Evolutionary conservation across 1,140 invertebrate species (phyloP).

Genomic region (Diorhabda carinulata): DNA sequence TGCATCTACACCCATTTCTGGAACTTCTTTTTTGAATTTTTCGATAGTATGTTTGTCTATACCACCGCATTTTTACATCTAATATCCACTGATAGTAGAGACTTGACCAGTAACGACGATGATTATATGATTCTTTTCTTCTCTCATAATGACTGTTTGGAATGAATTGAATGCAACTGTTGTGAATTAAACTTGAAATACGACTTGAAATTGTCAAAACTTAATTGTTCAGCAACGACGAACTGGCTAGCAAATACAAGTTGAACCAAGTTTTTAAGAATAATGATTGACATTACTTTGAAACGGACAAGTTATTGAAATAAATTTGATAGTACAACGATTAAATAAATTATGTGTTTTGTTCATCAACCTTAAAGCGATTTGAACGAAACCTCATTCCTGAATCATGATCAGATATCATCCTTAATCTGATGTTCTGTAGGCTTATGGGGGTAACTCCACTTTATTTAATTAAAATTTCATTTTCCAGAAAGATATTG

Average conservation of each 20-base stretch:
- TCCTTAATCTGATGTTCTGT: too few species aligned
- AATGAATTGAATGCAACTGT: slow-evolving; percentile 40
- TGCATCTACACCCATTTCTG: slow-evolving; percentile 95
- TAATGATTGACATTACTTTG: too few species aligned
- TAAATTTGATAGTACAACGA: too few species aligned
- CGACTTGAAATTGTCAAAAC: slow-evolving; percentile 33
- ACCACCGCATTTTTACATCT: slow-evolving; percentile 99
- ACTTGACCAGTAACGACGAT: slow-evolving; percentile 99
- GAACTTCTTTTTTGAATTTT: slow-evolving; percentile 98
- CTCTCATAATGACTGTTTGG: slow-evolving; percentile 66
- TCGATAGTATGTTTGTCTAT: slow-evolving; percentile 99
- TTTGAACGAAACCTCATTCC: too few species aligned
- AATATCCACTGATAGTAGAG: slow-evolving; percentile 96
- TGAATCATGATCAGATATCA: too few species aligned
- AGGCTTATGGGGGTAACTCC: too few species aligned
- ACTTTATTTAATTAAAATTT: too few species aligned
- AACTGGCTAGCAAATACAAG: slow-evolving; percentile 39
- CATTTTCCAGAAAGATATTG: too few species aligned
- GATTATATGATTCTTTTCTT: slow-evolving; percentile 98
- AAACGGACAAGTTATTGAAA: too few species aligned
- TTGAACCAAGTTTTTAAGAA: too few species aligned
- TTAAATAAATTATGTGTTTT: too few species aligned
- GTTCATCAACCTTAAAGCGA: too few species aligned
- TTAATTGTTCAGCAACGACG: slow-evolving; percentile 41
- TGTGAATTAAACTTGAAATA: slow-evolving; percentile 37